A percentile compares a stretch with the other conserved stretches of the same genome.
Evolutionary conservation across 2,113 vertebrate species (phyloP).

Genomic region (Chionomys nivalis): DNA sequence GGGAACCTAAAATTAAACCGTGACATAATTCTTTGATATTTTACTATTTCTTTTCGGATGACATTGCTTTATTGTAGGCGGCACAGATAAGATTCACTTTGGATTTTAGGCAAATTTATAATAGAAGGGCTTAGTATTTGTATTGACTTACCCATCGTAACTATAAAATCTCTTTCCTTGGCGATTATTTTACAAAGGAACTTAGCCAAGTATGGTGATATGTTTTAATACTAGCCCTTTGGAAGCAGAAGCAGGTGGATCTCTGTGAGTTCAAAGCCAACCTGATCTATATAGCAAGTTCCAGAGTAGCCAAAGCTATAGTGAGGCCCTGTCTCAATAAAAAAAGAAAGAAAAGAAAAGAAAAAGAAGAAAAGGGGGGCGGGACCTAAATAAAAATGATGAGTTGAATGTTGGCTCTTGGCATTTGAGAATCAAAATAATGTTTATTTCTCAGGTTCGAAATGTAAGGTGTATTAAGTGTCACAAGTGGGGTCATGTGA

Average conservation of each 20-base stretch:
- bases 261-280: not conserved
- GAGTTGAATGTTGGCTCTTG: slow-evolving; percentile 40
- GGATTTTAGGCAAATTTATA: slow-evolving; percentile 39
- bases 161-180: slow-evolving; percentile 2
- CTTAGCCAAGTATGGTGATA: not conserved
- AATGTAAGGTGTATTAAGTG: slow-evolving; percentile 99
- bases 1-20: not conserved
- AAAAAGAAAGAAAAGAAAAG: too few species aligned
- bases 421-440: slow-evolving; percentile 43
- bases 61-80: slow-evolving; percentile 24
- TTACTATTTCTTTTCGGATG: slow-evolving; percentile 49
- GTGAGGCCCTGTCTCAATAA: not conserved
- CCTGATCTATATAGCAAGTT: not conserved
- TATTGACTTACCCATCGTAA: slow-evolving; percentile 30
- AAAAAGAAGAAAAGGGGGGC: not conserved
- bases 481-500: slow-evolving; percentile 99
- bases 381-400: not conserved
- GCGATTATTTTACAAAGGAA: slow-evolving; percentile 39
- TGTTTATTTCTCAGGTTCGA: slow-evolving; percentile 89
- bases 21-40: slow-evolving; percentile 15
- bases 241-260: not conserved
- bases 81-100: slow-evolving; percentile 27
- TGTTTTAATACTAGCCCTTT: not conserved
- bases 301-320: not conserved
- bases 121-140: slow-evolving; percentile 54